Evolutionary conservation across 2,797 vertebrate genomes (phyloP).

Genomic region (Lacerta viridis): DNA sequence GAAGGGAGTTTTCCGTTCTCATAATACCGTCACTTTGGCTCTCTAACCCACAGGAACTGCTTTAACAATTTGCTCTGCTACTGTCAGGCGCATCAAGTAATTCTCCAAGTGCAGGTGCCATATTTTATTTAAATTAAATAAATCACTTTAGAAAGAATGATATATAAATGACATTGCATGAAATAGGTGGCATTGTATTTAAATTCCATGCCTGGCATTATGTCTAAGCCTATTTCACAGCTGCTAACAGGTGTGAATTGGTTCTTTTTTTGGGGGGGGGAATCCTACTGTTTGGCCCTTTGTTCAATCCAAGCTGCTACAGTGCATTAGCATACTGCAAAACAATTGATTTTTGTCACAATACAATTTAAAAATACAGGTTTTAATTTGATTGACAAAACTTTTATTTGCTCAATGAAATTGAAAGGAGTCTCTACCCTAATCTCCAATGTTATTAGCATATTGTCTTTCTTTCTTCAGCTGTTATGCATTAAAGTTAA

Average conservation of each 20-base stretch:
- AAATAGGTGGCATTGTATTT: conserved; percentile 53
- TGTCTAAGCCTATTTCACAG: conserved; percentile 67
- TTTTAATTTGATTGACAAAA: conserved; percentile 51
- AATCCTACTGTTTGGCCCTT: conserved; percentile 53
- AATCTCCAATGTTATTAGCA: conserved; percentile 37
- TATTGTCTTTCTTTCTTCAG: conserved; percentile 16
- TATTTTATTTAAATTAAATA: conserved; percentile 69
- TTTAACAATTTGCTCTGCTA: conserved; percentile 41
- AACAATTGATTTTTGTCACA: conserved; percentile 57
- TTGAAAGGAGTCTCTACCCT: conserved; percentile 30
- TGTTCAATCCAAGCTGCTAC: conserved; percentile 65
- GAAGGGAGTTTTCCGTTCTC: not conserved
- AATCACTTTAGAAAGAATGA: conserved; percentile 58
- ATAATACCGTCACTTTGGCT: not conserved
- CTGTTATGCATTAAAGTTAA: conserved; percentile 28
- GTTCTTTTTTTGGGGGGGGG: conserved; percentile 52
- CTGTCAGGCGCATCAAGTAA: conserved; percentile 39
- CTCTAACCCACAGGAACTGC: fast-evolving
- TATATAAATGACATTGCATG: conserved; percentile 39
- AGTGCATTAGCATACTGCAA: conserved; percentile 61
- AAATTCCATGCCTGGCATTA: conserved; percentile 51
- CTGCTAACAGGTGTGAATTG: conserved; percentile 70
- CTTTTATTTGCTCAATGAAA: conserved; percentile 36
- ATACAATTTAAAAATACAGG: conserved; percentile 56
- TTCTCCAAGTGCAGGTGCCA: conserved; percentile 50